These are phyloP conservation scores for Otolemur garnettii DNA, from an alignment of 2,113 vertebrate species.

Conservation along the genomic window DNA sequence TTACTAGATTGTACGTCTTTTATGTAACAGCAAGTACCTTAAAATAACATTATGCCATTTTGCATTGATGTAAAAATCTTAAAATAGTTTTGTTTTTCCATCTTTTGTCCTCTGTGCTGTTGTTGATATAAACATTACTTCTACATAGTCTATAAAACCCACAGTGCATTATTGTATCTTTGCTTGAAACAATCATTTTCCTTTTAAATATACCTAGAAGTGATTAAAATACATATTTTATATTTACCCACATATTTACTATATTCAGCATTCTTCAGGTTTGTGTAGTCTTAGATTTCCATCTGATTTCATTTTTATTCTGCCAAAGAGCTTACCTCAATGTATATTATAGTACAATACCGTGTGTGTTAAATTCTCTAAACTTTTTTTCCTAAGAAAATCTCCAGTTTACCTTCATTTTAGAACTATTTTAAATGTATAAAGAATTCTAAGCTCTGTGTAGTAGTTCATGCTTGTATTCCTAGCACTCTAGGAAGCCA, in stretches of 20 bases:
- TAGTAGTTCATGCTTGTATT: too few species aligned
- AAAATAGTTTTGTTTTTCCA: background rate
- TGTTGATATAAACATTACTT: background rate
- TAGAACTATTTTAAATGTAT: background rate
- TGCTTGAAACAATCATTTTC: background rate
- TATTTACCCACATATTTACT: background rate
- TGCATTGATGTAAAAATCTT: background rate
- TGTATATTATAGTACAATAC: background rate
- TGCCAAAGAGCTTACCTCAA: background rate
- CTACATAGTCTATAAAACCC: background rate
- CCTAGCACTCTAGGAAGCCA: too few species aligned
- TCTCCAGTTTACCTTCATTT: background rate
- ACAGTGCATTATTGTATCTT: background rate
- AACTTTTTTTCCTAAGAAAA: background rate
- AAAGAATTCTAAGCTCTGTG: background rate
- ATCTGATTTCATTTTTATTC: background rate
- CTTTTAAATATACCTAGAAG: background rate
- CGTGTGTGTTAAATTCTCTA: background rate
- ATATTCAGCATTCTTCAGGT: background rate
- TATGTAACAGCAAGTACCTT: background rate
- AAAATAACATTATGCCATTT: background rate
- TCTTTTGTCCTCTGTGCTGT: background rate
- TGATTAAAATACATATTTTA: background rate
- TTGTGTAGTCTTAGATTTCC: background rate
- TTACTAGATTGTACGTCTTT: background rate